Percentiles rank a stretch among this genome's conserved stretches.
These are phyloP conservation scores for Nineta flava DNA, from an alignment of 2,888 invertebrate genomes.

Conservation along the genomic window DNA sequence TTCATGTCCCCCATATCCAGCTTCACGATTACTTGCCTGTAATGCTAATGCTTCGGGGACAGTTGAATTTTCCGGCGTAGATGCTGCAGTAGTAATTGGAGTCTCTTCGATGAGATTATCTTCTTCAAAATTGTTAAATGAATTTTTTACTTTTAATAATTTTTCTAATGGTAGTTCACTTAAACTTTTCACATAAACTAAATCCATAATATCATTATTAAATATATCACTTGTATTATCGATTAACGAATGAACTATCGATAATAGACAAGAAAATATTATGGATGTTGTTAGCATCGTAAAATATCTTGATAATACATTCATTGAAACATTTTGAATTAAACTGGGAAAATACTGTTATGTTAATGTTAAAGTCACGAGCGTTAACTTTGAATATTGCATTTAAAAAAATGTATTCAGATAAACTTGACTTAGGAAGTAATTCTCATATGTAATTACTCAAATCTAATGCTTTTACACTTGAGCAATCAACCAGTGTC, in stretches of 20 bases:
- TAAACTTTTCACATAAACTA: constrained; percentile 31
- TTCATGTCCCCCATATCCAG: constrained; percentile 4
- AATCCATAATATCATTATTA: neutral
- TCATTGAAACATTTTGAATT: neutral
- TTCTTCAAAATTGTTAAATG: constrained; percentile 20
- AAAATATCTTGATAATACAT: neutral
- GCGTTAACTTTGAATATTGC: no score
- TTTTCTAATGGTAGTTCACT: constrained; percentile 54
- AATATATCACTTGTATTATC: neutral
- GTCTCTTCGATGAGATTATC: constrained; percentile 4
- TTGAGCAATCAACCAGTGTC: neutral
- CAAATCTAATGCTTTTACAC: neutral
- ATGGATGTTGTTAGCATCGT: neutral
- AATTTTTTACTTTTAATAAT: constrained; percentile 42
- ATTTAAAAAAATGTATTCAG: no score
- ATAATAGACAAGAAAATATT: neutral
- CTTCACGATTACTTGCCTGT: neutral
- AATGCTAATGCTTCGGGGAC: constrained; percentile 5
- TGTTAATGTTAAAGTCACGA: no score
- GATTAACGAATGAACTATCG: neutral
- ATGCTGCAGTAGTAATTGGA: neutral
- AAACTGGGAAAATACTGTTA: neutral
- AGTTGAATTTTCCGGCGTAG: no score
- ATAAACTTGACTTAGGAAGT: no score
- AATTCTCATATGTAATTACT: neutral